These are phyloP conservation scores for Drosophila barbarae DNA, from an alignment of 2,888 invertebrate genomes.

Conservation along the genomic window DNA sequence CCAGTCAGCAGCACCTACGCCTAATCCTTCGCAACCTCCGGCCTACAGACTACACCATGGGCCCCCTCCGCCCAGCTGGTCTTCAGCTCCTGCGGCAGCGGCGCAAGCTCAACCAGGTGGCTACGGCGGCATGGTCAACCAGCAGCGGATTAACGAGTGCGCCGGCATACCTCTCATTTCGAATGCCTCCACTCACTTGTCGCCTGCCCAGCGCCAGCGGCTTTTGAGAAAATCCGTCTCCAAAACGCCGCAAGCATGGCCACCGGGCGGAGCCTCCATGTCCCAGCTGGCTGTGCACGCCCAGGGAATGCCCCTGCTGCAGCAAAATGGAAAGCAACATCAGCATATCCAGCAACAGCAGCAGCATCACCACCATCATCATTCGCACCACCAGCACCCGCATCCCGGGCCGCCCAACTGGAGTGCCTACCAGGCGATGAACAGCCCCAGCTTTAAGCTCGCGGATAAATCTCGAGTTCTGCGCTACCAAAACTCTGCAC, in stretches of 20 bases:
- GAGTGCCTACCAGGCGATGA: conserved; percentile 47
- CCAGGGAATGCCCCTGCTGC: conserved; percentile 90
- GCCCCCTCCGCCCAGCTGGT: conserved; percentile 32
- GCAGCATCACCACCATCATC: conserved; percentile 21
- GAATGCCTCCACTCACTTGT: conserved; percentile 83
- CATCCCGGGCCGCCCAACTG: conserved; percentile 33
- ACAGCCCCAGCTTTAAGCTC: conserved; percentile 37
- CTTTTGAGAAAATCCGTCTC: conserved; percentile 64
- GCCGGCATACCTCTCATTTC: conserved; percentile 90
- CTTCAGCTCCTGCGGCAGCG: conserved; percentile 12
- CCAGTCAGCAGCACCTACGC: conserved; percentile 13
- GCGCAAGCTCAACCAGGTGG: conserved; percentile 35
- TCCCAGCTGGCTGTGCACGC: conserved; percentile 90
- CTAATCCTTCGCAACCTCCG: conserved; percentile 3
- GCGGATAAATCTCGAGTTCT: conserved; percentile 63
- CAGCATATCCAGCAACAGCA: conserved; percentile 34
- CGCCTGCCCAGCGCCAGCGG: conserved; percentile 78
- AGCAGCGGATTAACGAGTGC: conserved; percentile 83
- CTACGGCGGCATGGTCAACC: conserved; percentile 70
- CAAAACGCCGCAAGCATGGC: conserved; percentile 46
- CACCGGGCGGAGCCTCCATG: conserved; percentile 76
- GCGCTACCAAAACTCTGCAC: conserved; percentile 75
- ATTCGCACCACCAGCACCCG: conserved; percentile 28
- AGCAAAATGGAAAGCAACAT: conserved; percentile 52
- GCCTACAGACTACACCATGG: conserved; percentile 52